Base-by-base conservation (phyloP, 2,888 invertebrate genomes). In the Gasteruption jaculator region DNA sequence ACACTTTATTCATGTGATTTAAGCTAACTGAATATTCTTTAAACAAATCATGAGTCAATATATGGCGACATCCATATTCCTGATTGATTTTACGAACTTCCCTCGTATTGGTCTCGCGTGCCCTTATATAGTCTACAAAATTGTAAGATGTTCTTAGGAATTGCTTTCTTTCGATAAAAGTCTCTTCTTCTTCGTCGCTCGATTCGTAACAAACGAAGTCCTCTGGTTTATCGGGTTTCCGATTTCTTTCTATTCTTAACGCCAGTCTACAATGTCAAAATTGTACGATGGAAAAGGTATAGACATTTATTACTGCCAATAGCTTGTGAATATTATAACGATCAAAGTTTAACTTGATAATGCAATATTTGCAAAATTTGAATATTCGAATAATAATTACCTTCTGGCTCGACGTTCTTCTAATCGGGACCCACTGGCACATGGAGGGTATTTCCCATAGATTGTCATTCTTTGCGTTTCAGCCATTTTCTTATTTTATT, bases 171-270 rank as follows among this genome's bases (percentile, higher is more conserved):
- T 84, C 81, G 5, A 81, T 76, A 1, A 81, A 76, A 1, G 86
- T 84, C 57, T 89, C 90, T 53, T 89, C 88, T 49, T 91, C 91
- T 45, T 88, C 90, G 50, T 90, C 90, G 43, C 87, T 87, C 58
- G 90, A 89, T 16, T 91, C 89, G 61, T 91, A 91, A 49, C 86
- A 86, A 7, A 91, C 86, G 73, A 91, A 91, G 72, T 91, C 91
- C 63, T 91, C 91, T 0, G 88, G 88, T 61, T 91, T 91, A 52
- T 91, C 91, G 0, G 90, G 84, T 60, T 89, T 89, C 27, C 88
- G 73, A 51, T 83, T 82, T 55, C 85, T 80, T 63, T 88, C 88
- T 58, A 83, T 69, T 51, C 81, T 65, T 37, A 71, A 47, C 2
- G 68, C 65, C 24, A 61, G 48, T 43, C 70, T 70, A 30, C 6